Percentiles rank a stretch among this genome's conserved stretches.
phyloP scores from a whole-genome alignment of 2,888 invertebrate species.

The Eutolmus rufibarbis region DNA sequence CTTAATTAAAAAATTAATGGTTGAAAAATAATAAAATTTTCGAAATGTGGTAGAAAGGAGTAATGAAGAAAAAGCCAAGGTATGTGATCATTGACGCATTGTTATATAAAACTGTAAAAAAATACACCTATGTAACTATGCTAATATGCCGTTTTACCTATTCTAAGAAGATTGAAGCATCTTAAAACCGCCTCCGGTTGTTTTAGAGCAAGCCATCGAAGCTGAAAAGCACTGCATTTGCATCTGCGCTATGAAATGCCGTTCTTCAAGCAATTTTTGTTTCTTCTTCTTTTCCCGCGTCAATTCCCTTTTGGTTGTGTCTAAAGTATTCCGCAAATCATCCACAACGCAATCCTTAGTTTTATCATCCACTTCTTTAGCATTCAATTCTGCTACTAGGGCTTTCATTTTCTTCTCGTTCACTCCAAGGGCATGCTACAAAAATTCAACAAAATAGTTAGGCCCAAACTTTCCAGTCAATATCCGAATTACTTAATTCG shows the following conservation, averaged over 20 bases:
- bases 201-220: conserved; percentile 55
- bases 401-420: conserved; percentile 60
- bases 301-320: conserved; percentile 56
- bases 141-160: background rate
- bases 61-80: background rate
- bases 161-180: conserved; percentile 44
- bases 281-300: conserved; percentile 58
- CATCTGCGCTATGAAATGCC: conserved; percentile 58
- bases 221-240: conserved; percentile 60
- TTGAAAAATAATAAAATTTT: too few species aligned
- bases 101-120: background rate
- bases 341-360: conserved; percentile 54
- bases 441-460: background rate
- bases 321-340: conserved; percentile 55
- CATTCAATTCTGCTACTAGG: conserved; percentile 57
- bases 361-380: conserved; percentile 57
- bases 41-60: background rate
- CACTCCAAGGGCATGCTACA: conserved; percentile 55
- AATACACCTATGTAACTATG: background rate
- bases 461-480: background rate
- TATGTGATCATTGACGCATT: background rate
- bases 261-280: conserved; percentile 57
- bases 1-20: too few species aligned
- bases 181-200: conserved; percentile 58
- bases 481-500: background rate